These are phyloP conservation scores for Drosophila tanythrix DNA, from an alignment of 2,888 invertebrate species.

Conservation along the genomic window DNA sequence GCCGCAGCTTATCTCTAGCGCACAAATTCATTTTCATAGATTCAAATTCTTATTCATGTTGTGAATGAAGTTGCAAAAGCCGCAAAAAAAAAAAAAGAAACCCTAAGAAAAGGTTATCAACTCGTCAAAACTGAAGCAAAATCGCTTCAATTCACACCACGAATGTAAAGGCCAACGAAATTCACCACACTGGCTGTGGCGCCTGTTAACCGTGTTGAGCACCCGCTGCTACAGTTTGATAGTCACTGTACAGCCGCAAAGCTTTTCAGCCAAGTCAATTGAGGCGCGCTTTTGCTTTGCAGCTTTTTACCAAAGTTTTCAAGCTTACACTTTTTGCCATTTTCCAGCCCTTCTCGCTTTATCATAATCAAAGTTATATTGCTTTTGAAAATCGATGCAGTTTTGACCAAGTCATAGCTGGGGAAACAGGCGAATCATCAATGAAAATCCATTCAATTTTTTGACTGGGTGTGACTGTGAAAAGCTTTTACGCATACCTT, in stretches of 20 bases:
- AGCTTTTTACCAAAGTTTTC: constrained; percentile 4
- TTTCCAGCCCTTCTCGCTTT: not conserved
- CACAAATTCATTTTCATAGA: constrained; percentile 1
- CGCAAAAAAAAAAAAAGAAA: not conserved
- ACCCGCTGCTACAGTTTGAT: constrained; percentile 40
- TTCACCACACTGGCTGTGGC: constrained; percentile 22
- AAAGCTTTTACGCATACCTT: no score
- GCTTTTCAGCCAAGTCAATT: constrained; percentile 64
- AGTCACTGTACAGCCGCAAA: constrained; percentile 17
- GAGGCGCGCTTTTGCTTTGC: not conserved
- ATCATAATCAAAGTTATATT: not conserved
- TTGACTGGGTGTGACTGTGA: no score
- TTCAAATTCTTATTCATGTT: constrained; percentile 10
- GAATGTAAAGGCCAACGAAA: constrained; percentile 43
- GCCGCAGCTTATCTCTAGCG: constrained; percentile 32
- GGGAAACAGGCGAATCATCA: not conserved
- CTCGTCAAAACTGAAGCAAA: constrained; percentile 20
- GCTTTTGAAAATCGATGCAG: not conserved
- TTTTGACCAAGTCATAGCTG: not conserved
- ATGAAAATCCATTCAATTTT: not conserved
- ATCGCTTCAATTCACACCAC: constrained; percentile 5
- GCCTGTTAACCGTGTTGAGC: constrained; percentile 39
- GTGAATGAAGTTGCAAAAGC: constrained; percentile 27
- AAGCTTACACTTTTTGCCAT: not conserved
- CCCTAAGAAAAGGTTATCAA: constrained; percentile 30